A percentile compares a stretch with the other conserved stretches of the same genome.
These are phyloP conservation scores for human (Homo sapiens) DNA, from an alignment of 2,113 vertebrate species.

Conservation along the genomic window DNA sequence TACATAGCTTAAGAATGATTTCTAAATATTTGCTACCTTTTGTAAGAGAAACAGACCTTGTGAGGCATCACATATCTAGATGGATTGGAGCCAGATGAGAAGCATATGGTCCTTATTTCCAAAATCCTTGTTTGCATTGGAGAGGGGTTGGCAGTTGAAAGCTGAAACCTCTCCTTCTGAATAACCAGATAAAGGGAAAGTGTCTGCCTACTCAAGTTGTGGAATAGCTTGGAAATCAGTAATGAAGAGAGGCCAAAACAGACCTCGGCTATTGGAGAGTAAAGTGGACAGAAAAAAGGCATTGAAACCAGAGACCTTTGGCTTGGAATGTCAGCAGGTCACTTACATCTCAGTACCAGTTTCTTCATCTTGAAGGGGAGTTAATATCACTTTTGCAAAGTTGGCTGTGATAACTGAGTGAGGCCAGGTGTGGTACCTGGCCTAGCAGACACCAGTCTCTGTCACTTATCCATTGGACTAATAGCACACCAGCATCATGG, in stretches of 20 bases:
- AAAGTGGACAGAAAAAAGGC: neutral
- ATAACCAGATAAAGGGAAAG: neutral
- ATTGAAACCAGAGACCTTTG: neutral
- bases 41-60: neutral
- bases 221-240: neutral
- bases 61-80: too few species aligned
- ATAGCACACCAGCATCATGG: rapidly evolving
- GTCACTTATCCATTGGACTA: neutral
- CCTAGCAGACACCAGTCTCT: neutral
- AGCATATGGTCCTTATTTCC: neutral
- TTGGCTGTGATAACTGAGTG: neutral
- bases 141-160: neutral
- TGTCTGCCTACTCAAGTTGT: neutral
- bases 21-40: conserved; percentile 34
- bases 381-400: neutral
- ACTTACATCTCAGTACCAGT: neutral
- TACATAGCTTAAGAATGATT: neutral
- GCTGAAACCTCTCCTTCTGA: neutral
- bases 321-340: neutral
- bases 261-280: neutral
- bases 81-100: neutral
- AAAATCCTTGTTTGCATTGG: neutral
- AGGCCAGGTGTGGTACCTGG: rapidly evolving
- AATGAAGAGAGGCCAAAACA: neutral
- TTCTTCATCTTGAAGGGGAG: neutral